A percentile compares a stretch with the other conserved stretches of the same genome.
These are phyloP conservation scores for Cryptus viduatorius DNA, from an alignment of 2,888 invertebrate genomes.

Conservation along the genomic window DNA sequence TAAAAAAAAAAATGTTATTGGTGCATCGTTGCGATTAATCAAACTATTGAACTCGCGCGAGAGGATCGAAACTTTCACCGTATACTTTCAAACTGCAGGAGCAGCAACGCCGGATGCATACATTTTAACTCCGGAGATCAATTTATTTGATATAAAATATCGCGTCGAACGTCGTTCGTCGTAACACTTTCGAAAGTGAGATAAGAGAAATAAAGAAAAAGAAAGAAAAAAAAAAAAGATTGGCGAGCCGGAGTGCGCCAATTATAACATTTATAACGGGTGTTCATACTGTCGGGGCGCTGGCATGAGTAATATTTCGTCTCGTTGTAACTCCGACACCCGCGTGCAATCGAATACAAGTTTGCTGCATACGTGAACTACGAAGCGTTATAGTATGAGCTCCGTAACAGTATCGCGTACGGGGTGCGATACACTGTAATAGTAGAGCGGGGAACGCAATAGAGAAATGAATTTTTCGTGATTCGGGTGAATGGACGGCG, in stretches of 20 bases:
- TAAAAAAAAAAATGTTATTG: constrained; percentile 34
- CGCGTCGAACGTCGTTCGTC: constrained; percentile 43
- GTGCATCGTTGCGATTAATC: constrained; percentile 54
- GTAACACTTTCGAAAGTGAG: constrained; percentile 59
- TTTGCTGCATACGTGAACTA: constrained; percentile 3
- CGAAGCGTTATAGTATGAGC: constrained; percentile 13
- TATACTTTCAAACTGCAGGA: constrained; percentile 24
- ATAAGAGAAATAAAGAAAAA: constrained; percentile 30
- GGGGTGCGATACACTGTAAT: constrained; percentile 20
- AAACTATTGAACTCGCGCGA: constrained; percentile 44
- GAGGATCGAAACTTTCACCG: constrained; percentile 63
- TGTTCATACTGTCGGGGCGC: constrained; percentile 27
- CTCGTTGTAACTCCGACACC: constrained; percentile 25
- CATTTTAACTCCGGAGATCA: constrained; percentile 53
- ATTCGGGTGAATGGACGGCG: constrained; percentile 83
- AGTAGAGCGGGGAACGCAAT: constrained; percentile 32
- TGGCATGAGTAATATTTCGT: constrained; percentile 34
- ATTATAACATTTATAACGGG: constrained; percentile 42
- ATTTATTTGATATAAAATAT: constrained; percentile 61
- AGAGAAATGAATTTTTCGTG: constrained; percentile 80
- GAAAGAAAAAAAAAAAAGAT: constrained; percentile 8
- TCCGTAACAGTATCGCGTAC: constrained; percentile 19
- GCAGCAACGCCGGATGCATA: constrained; percentile 24
- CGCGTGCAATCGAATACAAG: constrained; percentile 32
- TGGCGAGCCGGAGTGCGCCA: constrained; percentile 35